phyloP scores from a whole-genome alignment of 2,888 invertebrate genomes.

The Nomada lathburiana region DNA sequence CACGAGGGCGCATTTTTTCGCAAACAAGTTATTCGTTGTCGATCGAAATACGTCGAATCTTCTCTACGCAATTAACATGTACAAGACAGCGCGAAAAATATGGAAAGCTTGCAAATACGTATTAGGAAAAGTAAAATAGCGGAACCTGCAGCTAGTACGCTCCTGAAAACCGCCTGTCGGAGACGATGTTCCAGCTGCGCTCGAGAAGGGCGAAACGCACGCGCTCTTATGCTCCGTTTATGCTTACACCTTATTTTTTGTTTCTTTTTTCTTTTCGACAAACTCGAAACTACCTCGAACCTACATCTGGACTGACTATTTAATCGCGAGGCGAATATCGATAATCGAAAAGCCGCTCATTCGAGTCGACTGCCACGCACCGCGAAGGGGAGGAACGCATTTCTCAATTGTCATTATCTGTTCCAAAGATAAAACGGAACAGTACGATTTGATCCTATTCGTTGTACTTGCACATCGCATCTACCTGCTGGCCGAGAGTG shows the following conservation, averaged over 20 bases:
- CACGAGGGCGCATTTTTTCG: not conserved
- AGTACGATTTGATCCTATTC: not conserved
- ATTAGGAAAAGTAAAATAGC: not conserved
- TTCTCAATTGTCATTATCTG: conserved; percentile 3
- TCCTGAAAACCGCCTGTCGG: conserved; percentile 61
- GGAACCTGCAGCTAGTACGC: conserved; percentile 34
- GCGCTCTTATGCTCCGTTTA: conserved; percentile 60
- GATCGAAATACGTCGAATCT: not conserved
- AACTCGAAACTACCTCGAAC: conserved; percentile 20
- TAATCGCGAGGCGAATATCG: not conserved
- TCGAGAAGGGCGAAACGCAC: conserved; percentile 66
- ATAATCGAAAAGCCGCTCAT: not conserved
- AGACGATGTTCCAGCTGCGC: conserved; percentile 69
- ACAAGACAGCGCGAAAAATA: not conserved
- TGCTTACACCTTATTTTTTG: conserved; percentile 38
- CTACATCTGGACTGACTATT: not conserved
- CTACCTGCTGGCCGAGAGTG: conserved; percentile 24
- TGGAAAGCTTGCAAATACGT: not conserved
- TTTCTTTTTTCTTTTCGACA: conserved; percentile 25
- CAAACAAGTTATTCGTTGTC: not conserved
- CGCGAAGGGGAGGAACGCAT: not conserved
- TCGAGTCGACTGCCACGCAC: not conserved
- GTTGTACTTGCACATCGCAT: conserved; percentile 33
- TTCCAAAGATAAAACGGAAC: conserved; percentile 5
- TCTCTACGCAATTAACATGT: too few relatives aligned